Evolutionary conservation across 2,797 vertebrate species (phyloP).

Genomic region (Clarias platycephalus): DNA sequence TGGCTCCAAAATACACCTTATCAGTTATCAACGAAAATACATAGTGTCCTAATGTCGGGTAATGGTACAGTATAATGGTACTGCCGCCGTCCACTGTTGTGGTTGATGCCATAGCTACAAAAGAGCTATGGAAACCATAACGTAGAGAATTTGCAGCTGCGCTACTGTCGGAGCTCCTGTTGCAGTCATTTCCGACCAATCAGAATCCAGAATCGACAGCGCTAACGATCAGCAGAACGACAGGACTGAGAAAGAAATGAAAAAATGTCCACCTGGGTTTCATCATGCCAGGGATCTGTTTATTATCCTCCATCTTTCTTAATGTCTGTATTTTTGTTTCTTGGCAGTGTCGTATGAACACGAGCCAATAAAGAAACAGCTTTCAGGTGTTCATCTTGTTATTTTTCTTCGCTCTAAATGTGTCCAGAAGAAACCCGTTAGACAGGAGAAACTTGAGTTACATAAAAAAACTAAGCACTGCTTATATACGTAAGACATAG

Average conservation of each 20-base stretch:
- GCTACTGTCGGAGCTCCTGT: background rate
- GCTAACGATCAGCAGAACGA: background rate
- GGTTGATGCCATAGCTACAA: too few species aligned
- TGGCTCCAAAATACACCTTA: too few species aligned
- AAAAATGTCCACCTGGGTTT: background rate
- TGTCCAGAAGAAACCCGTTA: conserved; percentile 66
- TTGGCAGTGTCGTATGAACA: background rate
- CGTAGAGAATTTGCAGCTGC: background rate
- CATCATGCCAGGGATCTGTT: background rate
- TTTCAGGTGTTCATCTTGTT: conserved; percentile 13
- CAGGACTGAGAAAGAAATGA: background rate
- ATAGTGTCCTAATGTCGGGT: too few species aligned
- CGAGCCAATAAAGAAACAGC: conserved; percentile 20
- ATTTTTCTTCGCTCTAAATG: conserved; percentile 44
- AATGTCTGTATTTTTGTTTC: background rate
- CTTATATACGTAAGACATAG: conserved; percentile 57
- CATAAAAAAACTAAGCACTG: conserved; percentile 70
- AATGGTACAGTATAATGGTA: too few species aligned
- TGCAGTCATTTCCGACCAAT: background rate
- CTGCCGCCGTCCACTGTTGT: too few species aligned
- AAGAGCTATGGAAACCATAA: too few species aligned
- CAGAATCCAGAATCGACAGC: background rate
- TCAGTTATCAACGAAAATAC: too few species aligned
- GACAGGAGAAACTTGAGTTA: conserved; percentile 72
- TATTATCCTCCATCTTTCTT: conserved; percentile 12